Percentiles rank a stretch among this genome's conserved stretches.
Evolutionary conservation across 2,113 vertebrate species (phyloP).

Genomic region (Eidolon helvum): DNA sequence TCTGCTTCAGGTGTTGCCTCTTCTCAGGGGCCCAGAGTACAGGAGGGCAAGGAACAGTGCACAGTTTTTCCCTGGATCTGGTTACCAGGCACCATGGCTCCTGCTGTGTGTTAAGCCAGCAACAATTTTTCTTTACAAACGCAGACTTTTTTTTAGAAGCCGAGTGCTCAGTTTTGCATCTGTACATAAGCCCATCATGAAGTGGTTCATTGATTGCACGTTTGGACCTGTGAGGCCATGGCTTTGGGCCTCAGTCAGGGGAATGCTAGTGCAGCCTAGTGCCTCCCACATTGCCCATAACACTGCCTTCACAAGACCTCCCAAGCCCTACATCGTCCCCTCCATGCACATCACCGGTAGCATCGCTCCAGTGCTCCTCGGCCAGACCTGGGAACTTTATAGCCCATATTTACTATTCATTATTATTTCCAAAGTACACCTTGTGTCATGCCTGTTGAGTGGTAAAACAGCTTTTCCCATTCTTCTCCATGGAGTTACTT

Average conservation of each 20-base stretch:
- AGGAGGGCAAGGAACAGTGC: neutral
- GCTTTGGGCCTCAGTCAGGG: neutral
- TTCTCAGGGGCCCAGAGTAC: neutral
- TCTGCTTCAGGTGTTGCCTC: neutral
- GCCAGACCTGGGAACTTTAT: conserved; percentile 35
- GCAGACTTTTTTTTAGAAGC: conserved; percentile 20
- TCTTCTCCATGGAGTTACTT: neutral
- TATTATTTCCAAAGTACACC: conserved; percentile 54
- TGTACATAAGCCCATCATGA: conserved; percentile 7
- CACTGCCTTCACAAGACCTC: neutral
- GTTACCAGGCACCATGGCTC: neutral
- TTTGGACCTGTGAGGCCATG: conserved; percentile 1
- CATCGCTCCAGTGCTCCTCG: rapidly evolving
- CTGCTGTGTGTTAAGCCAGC: neutral
- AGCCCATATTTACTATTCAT: conserved; percentile 43
- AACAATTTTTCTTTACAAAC: conserved; percentile 35
- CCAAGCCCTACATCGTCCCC: neutral
- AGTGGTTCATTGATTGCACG: neutral
- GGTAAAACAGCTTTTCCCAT: neutral
- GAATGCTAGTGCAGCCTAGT: neutral
- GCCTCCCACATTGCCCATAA: conserved; percentile 18
- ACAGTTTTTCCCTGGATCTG: neutral
- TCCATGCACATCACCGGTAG: rapidly evolving
- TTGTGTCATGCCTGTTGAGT: neutral
- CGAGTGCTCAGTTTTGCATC: neutral